Conservation (phyloP, 2,113 vertebrate species). For the Noturus placidus region DNA sequence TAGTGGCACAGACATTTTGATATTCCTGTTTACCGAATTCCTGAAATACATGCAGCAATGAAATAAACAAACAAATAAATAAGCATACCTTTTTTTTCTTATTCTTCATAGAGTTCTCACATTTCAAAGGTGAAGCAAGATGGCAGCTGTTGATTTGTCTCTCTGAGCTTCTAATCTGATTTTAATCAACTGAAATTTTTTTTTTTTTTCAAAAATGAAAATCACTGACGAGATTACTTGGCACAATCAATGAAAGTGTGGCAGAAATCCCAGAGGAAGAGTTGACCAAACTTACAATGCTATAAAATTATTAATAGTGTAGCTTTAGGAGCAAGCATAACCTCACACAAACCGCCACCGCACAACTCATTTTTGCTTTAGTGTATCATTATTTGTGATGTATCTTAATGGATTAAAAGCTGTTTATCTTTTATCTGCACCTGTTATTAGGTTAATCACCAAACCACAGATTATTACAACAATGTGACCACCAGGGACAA, state of each 20-base stretch:
- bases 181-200: constrained; percentile 13
- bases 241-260: not conserved
- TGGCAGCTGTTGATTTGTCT: constrained; percentile 13
- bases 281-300: not conserved
- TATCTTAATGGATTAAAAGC: not conserved
- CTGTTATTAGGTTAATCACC: not conserved
- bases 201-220: constrained; percentile 13
- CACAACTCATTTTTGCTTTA: not conserved
- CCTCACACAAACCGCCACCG: not conserved
- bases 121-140: not conserved
- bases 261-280: not conserved
- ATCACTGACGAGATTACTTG: not conserved
- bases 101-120: constrained; percentile 13
- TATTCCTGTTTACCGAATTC: not conserved
- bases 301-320: not conserved
- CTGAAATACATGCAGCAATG: constrained; percentile 23
- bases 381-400: not conserved
- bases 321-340: not conserved
- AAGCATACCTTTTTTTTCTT: not conserved
- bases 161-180: not conserved
- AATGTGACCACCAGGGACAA: not conserved
- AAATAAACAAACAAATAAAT: not conserved
- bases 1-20: constrained; percentile 24
- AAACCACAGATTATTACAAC: not conserved
- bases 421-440: not conserved